Conservation (phyloP, 2,113 vertebrate genomes). For the Morone saxatilis region DNA sequence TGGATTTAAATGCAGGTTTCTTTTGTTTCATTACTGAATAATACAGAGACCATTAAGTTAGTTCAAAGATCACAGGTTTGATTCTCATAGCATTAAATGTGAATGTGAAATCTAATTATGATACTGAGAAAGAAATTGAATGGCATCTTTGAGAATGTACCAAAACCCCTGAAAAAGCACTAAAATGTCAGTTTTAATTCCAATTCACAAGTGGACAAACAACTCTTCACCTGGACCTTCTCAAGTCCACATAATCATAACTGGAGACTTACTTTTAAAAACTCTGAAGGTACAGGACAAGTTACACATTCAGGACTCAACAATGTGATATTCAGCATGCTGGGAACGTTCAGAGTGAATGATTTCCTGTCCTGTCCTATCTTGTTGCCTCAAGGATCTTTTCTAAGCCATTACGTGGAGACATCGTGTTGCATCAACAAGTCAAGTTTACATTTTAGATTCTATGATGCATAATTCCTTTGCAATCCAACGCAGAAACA, state of each 20-base stretch:
- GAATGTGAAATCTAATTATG: not conserved
- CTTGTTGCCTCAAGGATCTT: conserved; percentile 20
- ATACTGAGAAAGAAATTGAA: not conserved
- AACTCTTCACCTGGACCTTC: not conserved
- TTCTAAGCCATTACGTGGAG: not conserved
- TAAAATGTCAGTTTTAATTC: not conserved
- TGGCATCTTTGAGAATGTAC: not conserved
- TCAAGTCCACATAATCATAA: not conserved
- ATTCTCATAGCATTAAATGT: not conserved
- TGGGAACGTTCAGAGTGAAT: not conserved
- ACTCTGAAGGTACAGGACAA: not conserved
- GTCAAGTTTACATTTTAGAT: not conserved
- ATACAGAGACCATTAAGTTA: not conserved
- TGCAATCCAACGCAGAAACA: not conserved
- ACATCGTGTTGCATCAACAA: not conserved
- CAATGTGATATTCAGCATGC: conserved; percentile 26
- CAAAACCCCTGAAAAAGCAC: too few relatives aligned
- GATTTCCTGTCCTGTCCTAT: conserved; percentile 14
- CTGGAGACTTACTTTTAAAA: not conserved
- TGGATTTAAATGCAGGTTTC: not conserved
- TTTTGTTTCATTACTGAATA: not conserved
- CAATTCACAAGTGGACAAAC: not conserved
- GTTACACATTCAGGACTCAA: not conserved
- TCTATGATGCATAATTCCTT: too few relatives aligned
- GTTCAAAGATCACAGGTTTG: not conserved